These are phyloP conservation scores for Paraescarpia echinospica DNA, from an alignment of 1,140 invertebrate species.

Conservation along the genomic window DNA sequence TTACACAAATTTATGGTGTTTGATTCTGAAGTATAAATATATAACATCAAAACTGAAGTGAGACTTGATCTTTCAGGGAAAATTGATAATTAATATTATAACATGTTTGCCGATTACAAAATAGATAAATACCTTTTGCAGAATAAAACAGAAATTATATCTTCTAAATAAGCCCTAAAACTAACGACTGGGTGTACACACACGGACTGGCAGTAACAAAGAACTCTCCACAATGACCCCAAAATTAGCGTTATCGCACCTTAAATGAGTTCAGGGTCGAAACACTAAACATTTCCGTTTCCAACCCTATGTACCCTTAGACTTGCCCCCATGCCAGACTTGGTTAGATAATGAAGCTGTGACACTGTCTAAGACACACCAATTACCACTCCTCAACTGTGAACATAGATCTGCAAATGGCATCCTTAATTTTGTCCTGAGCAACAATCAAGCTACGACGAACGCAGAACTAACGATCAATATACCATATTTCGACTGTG, in stretches of 20 bases:
- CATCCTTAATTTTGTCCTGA: not conserved
- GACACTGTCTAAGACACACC: not conserved
- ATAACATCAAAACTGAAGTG: no score
- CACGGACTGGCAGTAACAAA: not conserved
- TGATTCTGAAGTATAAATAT: no score
- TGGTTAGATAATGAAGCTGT: not conserved
- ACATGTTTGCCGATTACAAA: not conserved
- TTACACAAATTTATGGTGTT: no score
- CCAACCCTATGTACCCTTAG: not conserved
- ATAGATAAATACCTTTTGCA: not conserved
- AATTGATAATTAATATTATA: not conserved
- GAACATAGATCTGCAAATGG: not conserved
- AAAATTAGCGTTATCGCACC: not conserved
- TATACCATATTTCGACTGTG: not conserved
- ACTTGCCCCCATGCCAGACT: not conserved
- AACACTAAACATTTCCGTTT: not conserved
- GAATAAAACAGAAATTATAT: no score
- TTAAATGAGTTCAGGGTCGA: not conserved
- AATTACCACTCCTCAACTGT: not conserved
- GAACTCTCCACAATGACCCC: not conserved
- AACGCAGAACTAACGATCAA: not conserved
- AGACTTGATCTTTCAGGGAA: no score
- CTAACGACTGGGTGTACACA: not conserved
- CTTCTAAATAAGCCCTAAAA: not conserved
- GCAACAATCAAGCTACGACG: not conserved